Base-by-base conservation (phyloP, 2,888 invertebrate genomes). In the Dromius quadrimaculatus region DNA sequence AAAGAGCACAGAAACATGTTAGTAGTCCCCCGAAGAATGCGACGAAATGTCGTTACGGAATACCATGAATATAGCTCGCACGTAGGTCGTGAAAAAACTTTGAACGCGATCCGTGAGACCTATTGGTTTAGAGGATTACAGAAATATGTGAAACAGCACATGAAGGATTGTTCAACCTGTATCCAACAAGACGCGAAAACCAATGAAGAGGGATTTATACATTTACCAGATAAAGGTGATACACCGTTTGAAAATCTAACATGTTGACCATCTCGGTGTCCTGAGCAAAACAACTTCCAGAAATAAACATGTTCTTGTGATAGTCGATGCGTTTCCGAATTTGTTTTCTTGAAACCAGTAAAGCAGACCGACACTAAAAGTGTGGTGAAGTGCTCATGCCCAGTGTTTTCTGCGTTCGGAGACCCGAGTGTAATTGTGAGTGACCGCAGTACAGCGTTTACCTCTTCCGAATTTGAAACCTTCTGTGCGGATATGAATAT, bases 381-480 rank as follows among this genome's bases (percentile, higher is more conserved):
- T 1, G 4, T 28, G 8, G 8, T 8, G 8, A 28, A 28, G 28
- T 28, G 4, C 4, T 28, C 8, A 8, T 8, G 28, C 8, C 3
- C 3, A 2, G n/a, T 41, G n/a, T 41, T 41, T 41, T 13, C 41
- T 41, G 41, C n/a, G n/a, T 41, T 41, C 13, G 41, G 41, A 41
- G n/a, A n/a, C 4, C 41, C 41, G 3, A 41, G n/a, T 4, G 41
- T 41, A 4, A 41, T 41, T 28, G 28, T 50, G 8, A 50, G n/a
- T 22, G 28, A 50, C n/a, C 4, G 22, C 1, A 23, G 20, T 22
- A 50, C 22, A 22, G 50, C 50, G 8, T 50, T 50, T 22, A 50
- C 50, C 4, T 50, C 50, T 22, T n/a, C 1, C 2, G 50, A 50
- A 1, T 50, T 50, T 13, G 4, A 11, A 17, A 15, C 11, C 9